Evolutionary conservation across 1,140 invertebrate genomes (phyloP).

Genomic region (Plodia interpunctella): DNA sequence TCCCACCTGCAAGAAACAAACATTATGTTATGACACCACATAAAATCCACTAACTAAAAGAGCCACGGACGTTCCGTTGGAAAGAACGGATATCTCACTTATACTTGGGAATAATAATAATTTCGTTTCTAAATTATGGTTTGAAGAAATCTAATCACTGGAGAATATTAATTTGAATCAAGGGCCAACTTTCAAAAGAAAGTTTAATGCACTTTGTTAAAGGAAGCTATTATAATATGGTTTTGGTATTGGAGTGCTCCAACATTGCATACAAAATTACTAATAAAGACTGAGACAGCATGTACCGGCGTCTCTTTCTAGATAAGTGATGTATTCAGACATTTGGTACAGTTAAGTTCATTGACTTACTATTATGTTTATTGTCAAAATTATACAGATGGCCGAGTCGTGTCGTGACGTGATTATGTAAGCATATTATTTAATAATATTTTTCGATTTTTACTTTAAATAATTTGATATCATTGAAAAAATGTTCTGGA

Average conservation of each 20-base stretch:
- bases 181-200: slow-evolving; percentile 36
- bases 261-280: slow-evolving; percentile 26
- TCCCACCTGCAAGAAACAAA: slow-evolving; percentile 60
- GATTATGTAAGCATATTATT: neutral
- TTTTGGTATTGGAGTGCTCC: slow-evolving; percentile 19
- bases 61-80: too few relatives aligned
- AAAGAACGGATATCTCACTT: too few relatives aligned
- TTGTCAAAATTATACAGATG: neutral
- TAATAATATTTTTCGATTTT: neutral
- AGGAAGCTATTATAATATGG: slow-evolving; percentile 36
- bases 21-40: too few relatives aligned
- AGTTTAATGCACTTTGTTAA: slow-evolving; percentile 17
- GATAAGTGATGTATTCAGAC: slow-evolving; percentile 18
- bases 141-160: neutral
- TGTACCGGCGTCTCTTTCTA: too few relatives aligned
- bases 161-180: neutral
- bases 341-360: slow-evolving; percentile 31
- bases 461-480: too few relatives aligned
- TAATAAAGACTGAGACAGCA: slow-evolving; percentile 19
- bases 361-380: slow-evolving; percentile 18
- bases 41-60: too few relatives aligned
- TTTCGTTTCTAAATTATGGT: too few relatives aligned
- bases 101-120: too few relatives aligned
- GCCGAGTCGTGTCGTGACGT: neutral
- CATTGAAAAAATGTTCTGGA: too few relatives aligned